Evolutionary conservation across 2,888 invertebrate genomes (phyloP).

Genomic region (Sinohyriopsis cumingii): DNA sequence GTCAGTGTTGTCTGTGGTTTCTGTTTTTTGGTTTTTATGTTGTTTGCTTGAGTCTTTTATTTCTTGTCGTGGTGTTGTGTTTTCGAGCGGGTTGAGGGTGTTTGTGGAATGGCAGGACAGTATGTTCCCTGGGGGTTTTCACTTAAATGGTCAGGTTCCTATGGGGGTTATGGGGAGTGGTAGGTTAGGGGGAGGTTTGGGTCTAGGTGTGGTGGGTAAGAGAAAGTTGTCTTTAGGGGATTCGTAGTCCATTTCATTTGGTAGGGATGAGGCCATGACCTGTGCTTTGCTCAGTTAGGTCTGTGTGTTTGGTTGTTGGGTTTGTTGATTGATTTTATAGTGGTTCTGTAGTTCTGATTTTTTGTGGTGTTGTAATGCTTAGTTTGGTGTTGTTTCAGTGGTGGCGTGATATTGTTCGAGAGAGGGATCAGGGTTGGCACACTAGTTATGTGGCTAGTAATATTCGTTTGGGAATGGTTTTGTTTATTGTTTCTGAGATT

Average conservation of each 20-base stretch:
- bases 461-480: conserved; percentile 81
- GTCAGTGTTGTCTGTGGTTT: conserved; percentile 7
- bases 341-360: neutral
- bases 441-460: conserved; percentile 77
- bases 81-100: neutral
- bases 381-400: conserved; percentile 39
- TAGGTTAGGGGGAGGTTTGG: no score
- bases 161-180: no score
- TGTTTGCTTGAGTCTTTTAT: conserved; percentile 14
- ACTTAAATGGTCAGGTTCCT: neutral
- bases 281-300: neutral
- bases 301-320: neutral
- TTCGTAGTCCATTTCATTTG: conserved; percentile 9
- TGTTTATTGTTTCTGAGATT: conserved; percentile 83
- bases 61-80: conserved; percentile 5
- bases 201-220: conserved; percentile 31
- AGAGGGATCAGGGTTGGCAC: conserved; percentile 80
- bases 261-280: conserved; percentile 6
- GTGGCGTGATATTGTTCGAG: conserved; percentile 77
- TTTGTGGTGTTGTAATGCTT: neutral
- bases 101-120: conserved; percentile 1
- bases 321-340: neutral
- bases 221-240: no score
- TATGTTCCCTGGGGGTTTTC: conserved; percentile 9
- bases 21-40: conserved; percentile 13